Percentiles rank a stretch among this genome's conserved stretches.
Conservation (phyloP, 2,888 invertebrate genomes). For the Caenorhabditis virilis region DNA sequence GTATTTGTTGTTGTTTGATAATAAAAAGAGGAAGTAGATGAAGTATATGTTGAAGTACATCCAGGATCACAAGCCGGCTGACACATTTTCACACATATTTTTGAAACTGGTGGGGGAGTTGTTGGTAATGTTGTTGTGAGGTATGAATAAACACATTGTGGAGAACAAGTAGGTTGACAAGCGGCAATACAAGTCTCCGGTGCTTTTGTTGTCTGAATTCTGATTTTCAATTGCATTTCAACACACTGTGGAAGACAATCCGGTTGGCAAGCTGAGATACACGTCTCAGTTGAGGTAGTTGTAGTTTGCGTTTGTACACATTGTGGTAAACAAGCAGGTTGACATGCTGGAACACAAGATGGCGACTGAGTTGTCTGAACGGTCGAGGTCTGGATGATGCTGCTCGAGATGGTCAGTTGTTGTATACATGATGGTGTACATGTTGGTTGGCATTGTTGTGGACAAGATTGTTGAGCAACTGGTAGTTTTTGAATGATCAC, state of each 20-base stretch:
- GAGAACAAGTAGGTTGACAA: slow-evolving; percentile 22
- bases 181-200: slow-evolving; percentile 24
- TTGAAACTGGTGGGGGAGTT: slow-evolving; percentile 22
- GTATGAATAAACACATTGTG: slow-evolving; percentile 16
- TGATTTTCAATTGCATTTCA: not conserved
- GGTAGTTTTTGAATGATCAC: slow-evolving; percentile 28
- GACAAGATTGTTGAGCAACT: slow-evolving; percentile 25
- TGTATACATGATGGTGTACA: slow-evolving; percentile 36
- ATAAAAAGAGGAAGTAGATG: too few relatives aligned
- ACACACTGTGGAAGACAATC: too few relatives aligned
- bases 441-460: slow-evolving; percentile 33
- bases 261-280: too few relatives aligned
- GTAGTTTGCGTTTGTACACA: too few relatives aligned
- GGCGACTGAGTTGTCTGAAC: too few relatives aligned
- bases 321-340: too few relatives aligned
- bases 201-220: slow-evolving; percentile 7
- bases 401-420: slow-evolving; percentile 9
- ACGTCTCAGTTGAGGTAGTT: too few relatives aligned
- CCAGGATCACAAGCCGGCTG: slow-evolving; percentile 40
- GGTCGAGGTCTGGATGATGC: too few relatives aligned
- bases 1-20: slow-evolving; percentile 17
- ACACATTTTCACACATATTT: slow-evolving; percentile 24
- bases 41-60: slow-evolving; percentile 28
- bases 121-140: slow-evolving; percentile 10
- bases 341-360: too few relatives aligned